Percentiles rank a stretch among this genome's conserved stretches.
phyloP scores from a whole-genome alignment of 2,888 invertebrate species.

The Thymelicus lineola region DNA sequence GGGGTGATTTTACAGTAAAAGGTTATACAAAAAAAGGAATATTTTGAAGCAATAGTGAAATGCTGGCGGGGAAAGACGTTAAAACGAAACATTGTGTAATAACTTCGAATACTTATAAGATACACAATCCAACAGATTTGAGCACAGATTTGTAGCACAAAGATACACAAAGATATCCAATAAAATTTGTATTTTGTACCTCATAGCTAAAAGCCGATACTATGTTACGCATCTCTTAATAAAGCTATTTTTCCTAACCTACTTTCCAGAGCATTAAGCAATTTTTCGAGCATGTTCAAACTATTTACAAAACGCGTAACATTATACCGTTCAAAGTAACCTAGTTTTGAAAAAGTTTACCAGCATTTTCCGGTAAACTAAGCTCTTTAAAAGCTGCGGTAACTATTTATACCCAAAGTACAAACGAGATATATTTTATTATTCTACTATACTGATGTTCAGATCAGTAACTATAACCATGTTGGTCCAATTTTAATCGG shows the following conservation, averaged over 20 bases:
- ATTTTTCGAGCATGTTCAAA: slow-evolving; percentile 26
- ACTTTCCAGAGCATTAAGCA: slow-evolving; percentile 20
- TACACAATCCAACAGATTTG: not conserved
- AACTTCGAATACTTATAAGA: not conserved
- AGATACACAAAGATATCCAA: too few relatives aligned
- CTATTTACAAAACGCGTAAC: slow-evolving; percentile 16
- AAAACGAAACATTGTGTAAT: too few relatives aligned
- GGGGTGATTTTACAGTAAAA: too few relatives aligned
- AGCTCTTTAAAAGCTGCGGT: not conserved
- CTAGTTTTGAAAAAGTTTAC: slow-evolving; percentile 10
- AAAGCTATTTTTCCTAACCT: slow-evolving; percentile 18
- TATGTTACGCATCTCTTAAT: not conserved
- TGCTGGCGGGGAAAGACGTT: too few relatives aligned
- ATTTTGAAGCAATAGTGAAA: too few relatives aligned
- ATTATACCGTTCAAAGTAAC: slow-evolving; percentile 7
- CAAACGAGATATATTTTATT: not conserved
- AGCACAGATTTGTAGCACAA: too few relatives aligned
- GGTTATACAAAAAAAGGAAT: too few relatives aligned
- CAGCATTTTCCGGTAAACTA: slow-evolving; percentile 1
- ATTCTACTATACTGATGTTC: too few relatives aligned
- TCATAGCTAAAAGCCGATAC: not conserved
- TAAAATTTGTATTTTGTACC: not conserved
- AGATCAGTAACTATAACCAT: too few relatives aligned
- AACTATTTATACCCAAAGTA: slow-evolving; percentile 2
- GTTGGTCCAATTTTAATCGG: too few relatives aligned